Evolutionary conservation across 2,113 vertebrate species (phyloP).

Genomic region (Tapirus terrestris): DNA sequence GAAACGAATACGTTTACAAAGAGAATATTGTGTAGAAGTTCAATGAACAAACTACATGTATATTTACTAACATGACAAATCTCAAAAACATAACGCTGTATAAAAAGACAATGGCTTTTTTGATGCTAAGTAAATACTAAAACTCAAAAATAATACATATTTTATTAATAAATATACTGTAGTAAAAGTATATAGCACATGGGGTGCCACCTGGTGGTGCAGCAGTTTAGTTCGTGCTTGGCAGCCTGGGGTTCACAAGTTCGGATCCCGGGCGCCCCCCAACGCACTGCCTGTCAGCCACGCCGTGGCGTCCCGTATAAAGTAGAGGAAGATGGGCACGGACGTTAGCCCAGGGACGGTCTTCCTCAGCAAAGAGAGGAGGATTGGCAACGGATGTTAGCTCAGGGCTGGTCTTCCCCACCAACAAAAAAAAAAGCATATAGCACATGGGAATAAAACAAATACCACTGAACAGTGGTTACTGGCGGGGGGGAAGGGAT

Average conservation of each 20-base stretch:
- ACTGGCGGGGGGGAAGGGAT: not conserved
- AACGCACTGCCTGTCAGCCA: too few relatives aligned
- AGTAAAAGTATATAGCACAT: not conserved
- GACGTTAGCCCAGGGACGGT: too few relatives aligned
- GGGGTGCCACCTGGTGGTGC: too few relatives aligned
- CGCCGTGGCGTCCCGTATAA: too few relatives aligned
- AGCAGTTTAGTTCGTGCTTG: too few relatives aligned
- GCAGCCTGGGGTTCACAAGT: too few relatives aligned
- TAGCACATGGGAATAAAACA: not conserved
- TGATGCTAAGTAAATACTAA: not conserved
- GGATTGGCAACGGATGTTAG: too few relatives aligned
- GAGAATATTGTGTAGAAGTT: not conserved
- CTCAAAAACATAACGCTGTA: not conserved
- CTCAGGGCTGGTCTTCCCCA: too few relatives aligned
- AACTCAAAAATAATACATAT: not conserved
- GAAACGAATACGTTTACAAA: not conserved
- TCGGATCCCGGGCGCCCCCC: too few relatives aligned
- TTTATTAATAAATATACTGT: not conserved
- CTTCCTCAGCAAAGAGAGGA: too few relatives aligned
- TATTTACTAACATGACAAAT: not conserved
- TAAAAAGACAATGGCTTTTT: not conserved
- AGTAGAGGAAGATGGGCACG: too few relatives aligned
- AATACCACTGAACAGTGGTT: not conserved
- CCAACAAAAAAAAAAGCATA: too few relatives aligned
- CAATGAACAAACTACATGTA: not conserved